These are phyloP conservation scores for Pangasius djambal DNA, from an alignment of 2,797 vertebrate genomes.

Conservation along the genomic window DNA sequence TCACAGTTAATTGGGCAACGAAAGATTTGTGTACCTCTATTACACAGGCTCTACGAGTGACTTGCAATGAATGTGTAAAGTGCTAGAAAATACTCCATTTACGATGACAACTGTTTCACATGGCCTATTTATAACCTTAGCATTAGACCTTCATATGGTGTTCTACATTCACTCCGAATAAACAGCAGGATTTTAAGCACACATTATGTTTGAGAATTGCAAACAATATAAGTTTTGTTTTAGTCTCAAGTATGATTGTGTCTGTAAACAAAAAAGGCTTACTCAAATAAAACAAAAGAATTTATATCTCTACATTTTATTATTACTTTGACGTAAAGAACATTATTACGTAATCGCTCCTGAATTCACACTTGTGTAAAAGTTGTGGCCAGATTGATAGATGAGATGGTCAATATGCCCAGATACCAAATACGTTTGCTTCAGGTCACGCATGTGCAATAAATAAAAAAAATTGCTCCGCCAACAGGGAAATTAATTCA, in stretches of 20 bases:
- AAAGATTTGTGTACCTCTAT: not conserved
- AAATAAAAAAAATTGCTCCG: not conserved
- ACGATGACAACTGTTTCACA: not conserved
- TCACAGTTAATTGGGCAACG: not conserved
- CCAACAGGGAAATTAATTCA: slow-evolving; percentile 61
- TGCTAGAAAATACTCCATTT: not conserved
- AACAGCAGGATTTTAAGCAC: not conserved
- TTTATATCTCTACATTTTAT: not conserved
- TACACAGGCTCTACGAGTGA: not conserved
- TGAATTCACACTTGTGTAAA: not conserved
- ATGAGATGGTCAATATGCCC: not conserved
- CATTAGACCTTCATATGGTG: not conserved
- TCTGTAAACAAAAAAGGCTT: not conserved
- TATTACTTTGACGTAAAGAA: not conserved
- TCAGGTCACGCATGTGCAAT: not conserved
- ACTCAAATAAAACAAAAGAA: not conserved
- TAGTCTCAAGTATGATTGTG: not conserved
- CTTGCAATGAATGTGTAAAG: not conserved
- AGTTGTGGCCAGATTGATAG: not conserved
- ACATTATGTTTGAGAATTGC: not conserved
- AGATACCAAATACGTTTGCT: not conserved
- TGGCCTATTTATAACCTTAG: not conserved
- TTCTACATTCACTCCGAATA: not conserved
- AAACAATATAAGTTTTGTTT: not conserved
- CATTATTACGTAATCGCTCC: not conserved